Evolutionary conservation across 2,888 invertebrate genomes (phyloP), one percentile per base, ranked within the genome.

Genomic region (Dendrolimus houi): DNA sequence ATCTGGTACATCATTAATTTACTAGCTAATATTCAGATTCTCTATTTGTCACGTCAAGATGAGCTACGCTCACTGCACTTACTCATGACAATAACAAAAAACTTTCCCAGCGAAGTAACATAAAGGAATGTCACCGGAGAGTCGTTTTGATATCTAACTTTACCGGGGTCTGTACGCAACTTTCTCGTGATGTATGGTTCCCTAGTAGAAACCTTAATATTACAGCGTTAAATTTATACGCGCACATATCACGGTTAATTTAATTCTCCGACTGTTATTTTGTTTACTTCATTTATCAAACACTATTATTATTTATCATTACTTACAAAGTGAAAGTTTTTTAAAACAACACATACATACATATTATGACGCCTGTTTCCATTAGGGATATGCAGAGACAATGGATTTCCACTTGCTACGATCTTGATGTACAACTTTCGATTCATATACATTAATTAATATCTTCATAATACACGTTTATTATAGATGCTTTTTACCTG

Each of bases 151-250:
- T 56, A 56, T 56, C 56, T 53, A 41, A 56, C 56, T 56, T 56
- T 41, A 56, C 41, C 41, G 41, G 53, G 52, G 53, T 53, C 56
- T 53, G 41, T 56, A 14, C 53, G 14, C 41, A 56, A 56, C 56
- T 56, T 56, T 56, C 56, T 13, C 52, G 52, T 56, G 56, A 56
- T 56, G 53, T 56, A 56, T 56, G 56, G 53, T 56, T 53, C 56
- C 53, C 41, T 56, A 41, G 56, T 56, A 56, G 47, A 47, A 47
- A 47, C 47, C 47, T 47, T 47, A 47, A 47, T 47, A 47, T 47
- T 47, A 47, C 47, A 10, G 47, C 47, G 9, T 47, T 47, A 12
- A 47, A 47, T 47, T 29, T 47, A 47, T 47, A 47, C 12, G 47
- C 60, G 59, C 47, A 47, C 12, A 8, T 29, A 29, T 29, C 29